Percentiles rank a stretch among this genome's conserved stretches.
These are phyloP conservation scores for Mercenaria mercenaria DNA, from an alignment of 1,140 invertebrate genomes.

Conservation along the genomic window DNA sequence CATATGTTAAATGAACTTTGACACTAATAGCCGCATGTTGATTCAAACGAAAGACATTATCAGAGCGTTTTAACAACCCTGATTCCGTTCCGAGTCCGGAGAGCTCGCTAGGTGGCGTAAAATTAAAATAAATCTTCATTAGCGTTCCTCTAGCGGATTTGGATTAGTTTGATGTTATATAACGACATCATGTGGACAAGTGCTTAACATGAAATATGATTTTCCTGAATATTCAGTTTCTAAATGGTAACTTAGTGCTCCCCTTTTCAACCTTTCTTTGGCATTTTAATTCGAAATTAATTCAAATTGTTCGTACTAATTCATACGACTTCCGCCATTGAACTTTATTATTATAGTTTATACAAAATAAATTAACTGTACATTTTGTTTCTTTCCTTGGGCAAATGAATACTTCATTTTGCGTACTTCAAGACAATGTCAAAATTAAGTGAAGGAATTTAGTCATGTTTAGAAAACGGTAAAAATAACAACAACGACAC, in stretches of 20 bases:
- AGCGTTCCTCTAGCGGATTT: not conserved
- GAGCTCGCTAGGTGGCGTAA: constrained; percentile 39
- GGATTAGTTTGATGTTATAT: not conserved
- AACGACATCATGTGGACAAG: not conserved
- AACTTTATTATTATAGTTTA: no score
- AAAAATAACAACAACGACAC: constrained; percentile 37
- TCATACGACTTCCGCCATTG: not conserved
- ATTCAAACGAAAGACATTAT: constrained; percentile 39
- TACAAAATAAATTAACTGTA: not conserved
- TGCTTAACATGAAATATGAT: not conserved
- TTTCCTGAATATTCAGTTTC: no score
- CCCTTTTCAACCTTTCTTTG: not conserved
- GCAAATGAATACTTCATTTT: not conserved
- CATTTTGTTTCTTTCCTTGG: not conserved
- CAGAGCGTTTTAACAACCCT: not conserved
- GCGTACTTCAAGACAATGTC: constrained; percentile 12
- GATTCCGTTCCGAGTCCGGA: not conserved
- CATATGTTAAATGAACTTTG: constrained; percentile 44
- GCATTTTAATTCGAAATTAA: not conserved
- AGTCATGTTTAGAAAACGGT: constrained; percentile 50
- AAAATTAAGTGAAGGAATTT: constrained; percentile 24
- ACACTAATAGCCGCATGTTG: constrained; percentile 46
- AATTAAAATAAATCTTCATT: constrained; percentile 46
- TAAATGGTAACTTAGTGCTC: no score
- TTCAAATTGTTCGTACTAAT: not conserved